A percentile compares a stretch with the other conserved stretches of the same genome.
These are phyloP conservation scores for Halictus ligatus DNA, from an alignment of 2,888 invertebrate genomes.

Conservation along the genomic window DNA sequence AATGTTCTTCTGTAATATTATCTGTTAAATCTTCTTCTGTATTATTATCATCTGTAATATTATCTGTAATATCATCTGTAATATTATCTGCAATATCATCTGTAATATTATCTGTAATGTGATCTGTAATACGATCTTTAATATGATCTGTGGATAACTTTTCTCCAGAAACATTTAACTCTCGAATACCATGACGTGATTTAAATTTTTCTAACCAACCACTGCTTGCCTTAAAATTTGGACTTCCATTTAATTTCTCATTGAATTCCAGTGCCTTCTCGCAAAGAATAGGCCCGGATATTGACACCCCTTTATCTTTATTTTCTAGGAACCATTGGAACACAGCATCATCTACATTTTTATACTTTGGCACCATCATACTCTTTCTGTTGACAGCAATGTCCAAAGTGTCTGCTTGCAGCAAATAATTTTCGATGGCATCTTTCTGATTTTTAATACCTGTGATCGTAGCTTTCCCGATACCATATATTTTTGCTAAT, in stretches of 20 bases:
- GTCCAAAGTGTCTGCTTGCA: slow-evolving; percentile 8
- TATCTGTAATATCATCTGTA: neutral
- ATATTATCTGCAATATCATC: neutral
- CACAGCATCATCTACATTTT: slow-evolving; percentile 32
- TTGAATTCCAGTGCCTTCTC: slow-evolving; percentile 54
- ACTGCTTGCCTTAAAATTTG: slow-evolving; percentile 49
- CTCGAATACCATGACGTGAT: slow-evolving; percentile 42
- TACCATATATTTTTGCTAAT: slow-evolving; percentile 26
- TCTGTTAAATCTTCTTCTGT: slow-evolving; percentile 19
- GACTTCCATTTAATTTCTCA: slow-evolving; percentile 32
- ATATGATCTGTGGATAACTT: slow-evolving; percentile 37
- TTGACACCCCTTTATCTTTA: slow-evolving; percentile 9
- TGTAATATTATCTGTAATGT: neutral
- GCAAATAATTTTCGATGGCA: slow-evolving; percentile 16
- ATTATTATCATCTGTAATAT: slow-evolving; percentile 1
- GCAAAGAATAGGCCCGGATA: slow-evolving; percentile 29
- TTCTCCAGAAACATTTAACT: slow-evolving; percentile 46
- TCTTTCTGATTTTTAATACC: slow-evolving; percentile 31
- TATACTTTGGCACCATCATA: slow-evolving; percentile 23
- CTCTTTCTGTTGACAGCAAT: slow-evolving; percentile 10
- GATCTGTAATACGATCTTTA: neutral
- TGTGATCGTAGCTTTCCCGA: slow-evolving; percentile 36
- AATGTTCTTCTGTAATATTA: slow-evolving; percentile 31
- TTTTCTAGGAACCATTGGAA: slow-evolving; percentile 33
- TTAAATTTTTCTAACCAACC: slow-evolving; percentile 60